Evolutionary conservation across 92 coral and sea anemone genomes (phyloP), one percentile per base, ranked within the genome.

Genomic region (Ricordea florida): DNA sequence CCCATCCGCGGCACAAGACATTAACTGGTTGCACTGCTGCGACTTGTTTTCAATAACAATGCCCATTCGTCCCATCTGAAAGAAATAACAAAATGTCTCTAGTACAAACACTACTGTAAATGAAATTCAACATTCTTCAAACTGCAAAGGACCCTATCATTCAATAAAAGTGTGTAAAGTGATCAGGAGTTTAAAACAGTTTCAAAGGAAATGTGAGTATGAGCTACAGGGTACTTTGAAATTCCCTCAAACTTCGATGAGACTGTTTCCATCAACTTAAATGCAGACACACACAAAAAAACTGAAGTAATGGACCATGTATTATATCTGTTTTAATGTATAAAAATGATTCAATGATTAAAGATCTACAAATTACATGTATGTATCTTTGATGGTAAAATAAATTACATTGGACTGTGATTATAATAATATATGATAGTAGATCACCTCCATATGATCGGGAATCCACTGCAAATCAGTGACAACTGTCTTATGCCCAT

Each of bases 1-100:
- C 98, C 98, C 98, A 82, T 94, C 98, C n/a, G 98, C 98, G 10
- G 97, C 98, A 76, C 92, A 85, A 10, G 98, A 82, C 90, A 94
- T 85, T 56, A 94, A 72, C 72, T 94, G 98, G 58, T 69, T 83
- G 67, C 98, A 88, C 62, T 91, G 93, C 52, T 87, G 82, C 38
- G 98, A 82, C 75, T 76, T 91, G 79, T 94, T 91, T 59, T 94
- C 97, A 60, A 94, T 97, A 13, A 94, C 97, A 27, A 83, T 79
- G 18, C 98, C 98, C 98, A 94, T 94, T 16, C 98, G 93, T 2
- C 98, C 98, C 44, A 91, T 94, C 98, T 91, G 35, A 25, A 37
- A 30, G 38, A 23, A 14, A 63, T 8, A 15, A 11, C 13, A 18
- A 13, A 17, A 15, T 21, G 0, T 7, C 18, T 4, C 4, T n/a